Percentiles rank a stretch among this genome's conserved stretches.
phyloP scores from a whole-genome alignment of 2,113 vertebrate genomes.

The Abramis brama region DNA sequence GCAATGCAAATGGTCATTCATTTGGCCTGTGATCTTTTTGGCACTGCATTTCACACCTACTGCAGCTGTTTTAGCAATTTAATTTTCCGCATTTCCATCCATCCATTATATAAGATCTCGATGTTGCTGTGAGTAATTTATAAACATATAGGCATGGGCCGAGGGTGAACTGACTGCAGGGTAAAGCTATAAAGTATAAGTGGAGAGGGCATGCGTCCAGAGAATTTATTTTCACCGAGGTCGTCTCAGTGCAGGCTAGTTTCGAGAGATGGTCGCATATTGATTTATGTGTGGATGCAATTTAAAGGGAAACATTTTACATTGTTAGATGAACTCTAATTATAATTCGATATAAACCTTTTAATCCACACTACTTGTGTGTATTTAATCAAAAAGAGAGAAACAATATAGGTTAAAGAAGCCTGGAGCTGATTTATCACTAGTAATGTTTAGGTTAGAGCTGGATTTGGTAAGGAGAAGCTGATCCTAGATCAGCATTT shows the following conservation, averaged over 20 bases:
- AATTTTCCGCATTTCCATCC: neutral
- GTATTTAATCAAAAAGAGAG: neutral
- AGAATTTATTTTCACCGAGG: neutral
- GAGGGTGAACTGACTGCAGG: neutral
- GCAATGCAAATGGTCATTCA: constrained; percentile 3
- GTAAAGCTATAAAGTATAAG: constrained; percentile 6
- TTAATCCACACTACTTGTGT: neutral
- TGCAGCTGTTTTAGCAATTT: neutral
- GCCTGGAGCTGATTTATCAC: neutral
- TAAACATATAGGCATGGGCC: neutral
- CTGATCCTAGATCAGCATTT: neutral
- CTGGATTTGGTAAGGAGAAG: neutral
- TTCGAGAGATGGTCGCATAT: neutral
- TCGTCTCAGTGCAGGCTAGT: constrained; percentile 1
- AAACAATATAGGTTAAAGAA: neutral
- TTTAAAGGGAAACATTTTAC: neutral
- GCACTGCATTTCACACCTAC: constrained; percentile 2
- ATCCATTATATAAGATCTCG: neutral
- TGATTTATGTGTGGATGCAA: neutral
- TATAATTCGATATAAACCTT: neutral
- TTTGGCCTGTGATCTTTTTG: constrained; percentile 10
- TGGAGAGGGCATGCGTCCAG: constrained; percentile 10
- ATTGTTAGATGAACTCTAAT: constrained; percentile 2
- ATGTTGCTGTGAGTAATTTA: constrained; percentile 1
- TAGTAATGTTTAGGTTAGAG: neutral